Percentiles rank a stretch among this genome's conserved stretches.
phyloP scores from a whole-genome alignment of 2,113 vertebrate genomes.

The Vicugna pacos region DNA sequence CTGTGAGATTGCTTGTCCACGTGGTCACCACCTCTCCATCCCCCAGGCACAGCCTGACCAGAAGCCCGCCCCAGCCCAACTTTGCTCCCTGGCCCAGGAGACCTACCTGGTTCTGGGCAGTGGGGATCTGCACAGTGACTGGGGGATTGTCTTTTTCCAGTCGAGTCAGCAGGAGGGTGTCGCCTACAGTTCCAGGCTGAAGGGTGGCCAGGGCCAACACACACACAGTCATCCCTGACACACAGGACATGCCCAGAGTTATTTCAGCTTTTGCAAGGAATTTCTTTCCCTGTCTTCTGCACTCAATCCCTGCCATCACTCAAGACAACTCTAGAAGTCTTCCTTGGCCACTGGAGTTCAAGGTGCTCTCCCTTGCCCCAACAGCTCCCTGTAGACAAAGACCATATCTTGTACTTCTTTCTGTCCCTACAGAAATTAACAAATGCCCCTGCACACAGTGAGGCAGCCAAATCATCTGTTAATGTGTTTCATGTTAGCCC shows the following conservation, averaged over 20 bases:
- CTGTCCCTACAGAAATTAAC: not conserved
- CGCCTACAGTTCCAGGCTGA: slow-evolving; percentile 85
- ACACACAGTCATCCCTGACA: slow-evolving; percentile 91
- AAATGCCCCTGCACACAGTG: not conserved
- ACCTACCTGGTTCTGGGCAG: slow-evolving; percentile 87
- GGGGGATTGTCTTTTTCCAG: slow-evolving; percentile 89
- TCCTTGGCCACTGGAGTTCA: not conserved
- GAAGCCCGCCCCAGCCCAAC: not conserved
- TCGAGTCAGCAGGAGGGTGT: slow-evolving; percentile 90
- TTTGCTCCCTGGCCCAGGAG: not conserved
- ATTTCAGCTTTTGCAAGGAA: not conserved
- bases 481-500: not conserved
- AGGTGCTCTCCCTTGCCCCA: not conserved
- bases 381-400: not conserved
- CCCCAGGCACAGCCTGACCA: not conserved
- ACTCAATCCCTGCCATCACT: not conserved
- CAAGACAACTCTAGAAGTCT: not conserved
- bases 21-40: not conserved
- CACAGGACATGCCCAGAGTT: not conserved
- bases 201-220: slow-evolving; percentile 88
- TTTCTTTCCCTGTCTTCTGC: not conserved
- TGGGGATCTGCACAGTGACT: slow-evolving; percentile 90
- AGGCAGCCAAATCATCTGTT: not conserved
- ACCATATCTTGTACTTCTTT: not conserved
- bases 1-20: not conserved